Percentiles rank a stretch among this genome's conserved stretches.
phyloP scores from a whole-genome alignment of 2,797 vertebrate species.

The Pterois miles region DNA sequence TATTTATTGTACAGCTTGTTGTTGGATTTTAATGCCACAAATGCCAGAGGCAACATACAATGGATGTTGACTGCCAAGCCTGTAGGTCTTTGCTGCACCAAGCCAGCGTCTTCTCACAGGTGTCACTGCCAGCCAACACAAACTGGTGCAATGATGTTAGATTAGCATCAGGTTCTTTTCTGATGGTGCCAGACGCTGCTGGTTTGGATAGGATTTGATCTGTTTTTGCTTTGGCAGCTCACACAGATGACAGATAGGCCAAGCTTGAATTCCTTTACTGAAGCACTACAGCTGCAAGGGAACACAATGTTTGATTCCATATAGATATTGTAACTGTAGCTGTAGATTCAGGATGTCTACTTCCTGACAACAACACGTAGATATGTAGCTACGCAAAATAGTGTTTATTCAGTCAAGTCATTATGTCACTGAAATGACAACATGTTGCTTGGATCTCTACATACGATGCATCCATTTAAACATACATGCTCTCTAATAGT shows the following conservation, averaged over 20 bases:
- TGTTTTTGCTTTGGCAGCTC: slow-evolving; percentile 11
- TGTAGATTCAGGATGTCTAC: background rate
- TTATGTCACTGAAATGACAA: background rate
- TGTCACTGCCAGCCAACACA: slow-evolving; percentile 2
- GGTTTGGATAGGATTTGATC: background rate
- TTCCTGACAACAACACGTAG: background rate
- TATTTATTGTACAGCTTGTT: background rate
- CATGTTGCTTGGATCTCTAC: background rate
- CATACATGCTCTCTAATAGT: background rate
- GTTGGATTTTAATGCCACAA: background rate
- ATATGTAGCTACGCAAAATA: background rate
- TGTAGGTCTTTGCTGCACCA: slow-evolving; percentile 8
- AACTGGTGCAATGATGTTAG: slow-evolving; percentile 15
- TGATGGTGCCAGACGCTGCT: background rate
- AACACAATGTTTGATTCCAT: background rate
- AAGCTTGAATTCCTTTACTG: slow-evolving; percentile 3
- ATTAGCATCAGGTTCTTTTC: slow-evolving; percentile 13
- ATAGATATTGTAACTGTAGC: background rate
- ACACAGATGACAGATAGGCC: slow-evolving; percentile 7
- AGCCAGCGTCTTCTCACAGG: slow-evolving; percentile 14
- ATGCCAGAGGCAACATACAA: slow-evolving; percentile 1
- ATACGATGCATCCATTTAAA: background rate
- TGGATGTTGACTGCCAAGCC: slow-evolving; percentile 3
- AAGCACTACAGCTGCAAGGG: background rate
- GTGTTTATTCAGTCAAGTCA: too few species aligned